Evolutionary conservation across 2,888 invertebrate genomes (phyloP), one percentile per base, ranked within the genome.

Genomic region (Mechanitis mazaeus): DNA sequence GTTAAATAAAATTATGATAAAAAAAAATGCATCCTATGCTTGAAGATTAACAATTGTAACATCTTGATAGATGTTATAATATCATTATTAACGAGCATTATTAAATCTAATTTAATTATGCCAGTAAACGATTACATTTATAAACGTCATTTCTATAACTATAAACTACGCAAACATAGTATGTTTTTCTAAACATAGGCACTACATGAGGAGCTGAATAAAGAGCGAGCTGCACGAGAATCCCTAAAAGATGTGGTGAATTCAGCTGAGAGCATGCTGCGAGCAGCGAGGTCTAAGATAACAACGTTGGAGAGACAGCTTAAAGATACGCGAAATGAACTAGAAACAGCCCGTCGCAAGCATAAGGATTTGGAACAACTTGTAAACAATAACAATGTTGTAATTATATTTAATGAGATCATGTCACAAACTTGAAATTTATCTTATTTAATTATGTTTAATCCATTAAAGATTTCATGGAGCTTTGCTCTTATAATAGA

Each of bases 291-390:
- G 33, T 76, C 81, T 3, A 81, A 87, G 62, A 85, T 88, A 64
- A 68, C 80, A 2, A 78, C 79, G 0, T 76, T 90, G 7, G 90
- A 90, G 72, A 75, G 82, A 46, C 83, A 85, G 71, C 75, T 87
- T 1, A 89, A 86, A 68, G 84, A 87, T 3, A 69, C 75, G n/a
- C 77, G 78, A 54, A 67, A 73, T 1, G 85, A 87, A 35, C 73
- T 86, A 33, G 87, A 88, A 3, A 64, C 72, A 2, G 64, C 80
- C 38, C 78, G 75, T 56, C 81, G 80, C 71, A 90, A 87, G 71
- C 82, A 85, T 63, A 87, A 83, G 70, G 90, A 89, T 65, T 77
- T 85, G 69, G 88, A 89, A 72, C 84, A 83, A 77, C 80, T 86
- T 72, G 89, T 90, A 82, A 85, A 55, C 56, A 20, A 33, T 2